Base-by-base conservation (phyloP, 2,888 invertebrate genomes). In the Thera britannica region DNA sequence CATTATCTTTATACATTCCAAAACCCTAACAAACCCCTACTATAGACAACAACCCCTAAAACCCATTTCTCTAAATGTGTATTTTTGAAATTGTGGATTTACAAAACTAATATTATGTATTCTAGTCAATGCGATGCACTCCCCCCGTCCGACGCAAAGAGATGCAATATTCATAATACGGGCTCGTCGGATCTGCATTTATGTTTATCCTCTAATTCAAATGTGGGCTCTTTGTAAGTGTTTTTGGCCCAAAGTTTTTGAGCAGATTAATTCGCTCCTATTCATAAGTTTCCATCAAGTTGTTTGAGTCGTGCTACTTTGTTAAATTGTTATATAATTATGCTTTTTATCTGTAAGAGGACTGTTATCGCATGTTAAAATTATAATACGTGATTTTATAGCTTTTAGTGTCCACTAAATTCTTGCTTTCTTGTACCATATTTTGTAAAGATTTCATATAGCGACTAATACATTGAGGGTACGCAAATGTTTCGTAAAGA, bases 111-210 rank as follows among this genome's bases (percentile, higher is more conserved):
- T n/a, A 57, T 62, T 60, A 52, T 36, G 66, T 63, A 64, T 70
- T 70, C 46, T 61, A 41, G 62, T 65, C 3, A 2, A 11, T 55
- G 59, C 12, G 52, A 2, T 73, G 75, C 74, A 74, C 73, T 62
- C 62, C 58, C 72, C 69, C 68, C 38, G 70, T 69, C 68, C 73
- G 65, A 59, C 72, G 79, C 80, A 78, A 81, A 75, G 70, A 75
- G 74, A 77, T 85, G 83, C 84, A 87, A 84, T 87, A 86, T 87
- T 88, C 86, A 88, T 86, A 81, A 75, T 80, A 81, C 77, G 77
- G 78, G 72, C 75, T 68, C 62, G 72, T 73, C 72, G 73, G 76
- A 76, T 79, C 78, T 80, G 75, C 81, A 79, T 74, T 75, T 75
- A 76, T 75, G 74, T 74, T 72, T 71, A 74, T 74, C 72, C 70